Evolutionary conservation across 2,113 vertebrate genomes (phyloP).

Genomic region (Rhegmatorhina hoffmannsi): DNA sequence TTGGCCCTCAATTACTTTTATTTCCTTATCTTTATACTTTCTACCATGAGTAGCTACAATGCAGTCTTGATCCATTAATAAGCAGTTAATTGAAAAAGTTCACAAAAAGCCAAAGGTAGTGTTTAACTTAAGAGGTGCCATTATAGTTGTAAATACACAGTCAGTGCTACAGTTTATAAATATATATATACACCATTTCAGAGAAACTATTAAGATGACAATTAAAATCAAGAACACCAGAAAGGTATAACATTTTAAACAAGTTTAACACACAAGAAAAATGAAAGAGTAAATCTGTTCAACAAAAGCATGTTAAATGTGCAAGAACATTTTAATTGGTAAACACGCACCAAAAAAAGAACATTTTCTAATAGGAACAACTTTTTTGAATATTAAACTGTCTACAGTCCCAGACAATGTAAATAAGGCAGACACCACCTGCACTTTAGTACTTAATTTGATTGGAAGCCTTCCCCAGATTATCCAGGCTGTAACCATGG

Average conservation of each 20-base stretch:
- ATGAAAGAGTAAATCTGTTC: neutral
- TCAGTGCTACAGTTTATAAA: neutral
- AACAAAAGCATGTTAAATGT: neutral
- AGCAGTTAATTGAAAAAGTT: neutral
- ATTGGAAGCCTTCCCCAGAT: conserved; percentile 42
- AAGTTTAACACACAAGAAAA: neutral
- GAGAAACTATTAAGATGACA: neutral
- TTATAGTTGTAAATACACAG: neutral
- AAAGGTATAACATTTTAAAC: neutral
- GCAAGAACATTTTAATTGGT: neutral
- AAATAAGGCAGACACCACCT: conserved; percentile 56
- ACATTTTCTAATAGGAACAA: neutral
- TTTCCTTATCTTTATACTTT: neutral
- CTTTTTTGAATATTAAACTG: conserved; percentile 22
- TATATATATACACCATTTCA: neutral
- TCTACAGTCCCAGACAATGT: conserved; percentile 43
- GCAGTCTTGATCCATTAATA: neutral
- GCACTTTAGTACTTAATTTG: conserved; percentile 38
- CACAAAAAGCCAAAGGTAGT: neutral
- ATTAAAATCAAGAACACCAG: neutral
- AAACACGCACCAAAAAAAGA: neutral
- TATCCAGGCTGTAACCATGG: conserved; percentile 53
- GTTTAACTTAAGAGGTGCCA: neutral
- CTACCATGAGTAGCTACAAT: neutral
- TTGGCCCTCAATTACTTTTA: neutral